A percentile compares a stretch with the other conserved stretches of the same genome.
phyloP scores from a whole-genome alignment of 2,797 vertebrate genomes.

The Pipistrellus pygmaeus region DNA sequence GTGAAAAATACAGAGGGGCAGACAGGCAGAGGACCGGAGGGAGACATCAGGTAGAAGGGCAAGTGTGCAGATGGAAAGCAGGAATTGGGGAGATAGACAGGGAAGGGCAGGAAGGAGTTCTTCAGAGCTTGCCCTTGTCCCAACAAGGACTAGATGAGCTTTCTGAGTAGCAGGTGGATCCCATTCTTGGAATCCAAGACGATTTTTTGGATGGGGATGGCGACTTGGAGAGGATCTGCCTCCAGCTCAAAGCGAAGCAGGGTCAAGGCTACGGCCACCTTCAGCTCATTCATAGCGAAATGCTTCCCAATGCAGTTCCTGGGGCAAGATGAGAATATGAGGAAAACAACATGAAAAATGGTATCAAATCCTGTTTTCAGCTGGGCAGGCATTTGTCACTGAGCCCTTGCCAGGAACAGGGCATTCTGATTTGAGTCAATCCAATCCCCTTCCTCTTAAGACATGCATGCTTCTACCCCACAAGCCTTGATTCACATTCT shows the following conservation, averaged over 20 bases:
- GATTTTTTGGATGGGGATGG: conserved; percentile 83
- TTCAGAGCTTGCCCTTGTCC: background rate
- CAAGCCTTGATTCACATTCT: background rate
- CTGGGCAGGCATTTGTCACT: background rate
- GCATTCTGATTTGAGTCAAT: background rate
- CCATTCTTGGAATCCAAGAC: conserved; percentile 90
- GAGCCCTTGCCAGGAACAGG: background rate
- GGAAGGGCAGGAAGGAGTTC: background rate
- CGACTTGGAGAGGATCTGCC: conserved; percentile 83
- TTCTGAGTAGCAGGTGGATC: conserved; percentile 88
- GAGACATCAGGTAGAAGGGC: background rate
- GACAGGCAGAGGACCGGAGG: background rate
- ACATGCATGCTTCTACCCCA: background rate
- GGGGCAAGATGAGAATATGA: background rate
- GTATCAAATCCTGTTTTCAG: background rate
- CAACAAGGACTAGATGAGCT: background rate
- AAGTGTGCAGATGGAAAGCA: background rate
- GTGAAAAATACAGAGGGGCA: background rate
- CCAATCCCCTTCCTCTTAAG: background rate
- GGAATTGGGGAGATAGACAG: background rate
- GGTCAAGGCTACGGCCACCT: conserved; percentile 87
- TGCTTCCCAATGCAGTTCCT: conserved; percentile 82
- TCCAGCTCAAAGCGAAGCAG: conserved; percentile 89
- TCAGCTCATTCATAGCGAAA: conserved; percentile 93
- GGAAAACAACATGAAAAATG: background rate